These are phyloP conservation scores for Phoxinus dragarum DNA, from an alignment of 2,797 vertebrate species.

Conservation along the genomic window DNA sequence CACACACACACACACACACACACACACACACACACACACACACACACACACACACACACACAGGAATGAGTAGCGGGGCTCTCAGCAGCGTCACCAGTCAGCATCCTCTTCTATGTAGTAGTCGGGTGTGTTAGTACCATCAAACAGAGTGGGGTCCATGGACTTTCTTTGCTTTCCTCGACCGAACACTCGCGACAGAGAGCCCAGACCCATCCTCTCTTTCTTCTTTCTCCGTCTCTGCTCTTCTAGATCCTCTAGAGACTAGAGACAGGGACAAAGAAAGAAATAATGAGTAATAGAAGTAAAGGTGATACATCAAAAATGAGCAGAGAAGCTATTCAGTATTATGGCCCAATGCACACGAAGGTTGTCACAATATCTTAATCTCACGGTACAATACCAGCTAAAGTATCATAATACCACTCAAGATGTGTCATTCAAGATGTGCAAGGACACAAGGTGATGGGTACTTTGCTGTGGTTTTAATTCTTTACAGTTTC, in stretches of 20 bases:
- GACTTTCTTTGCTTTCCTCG: conserved; percentile 98
- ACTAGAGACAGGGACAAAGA: conserved; percentile 75
- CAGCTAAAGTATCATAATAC: neutral
- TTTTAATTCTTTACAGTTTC: neutral
- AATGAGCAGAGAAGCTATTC: conserved; percentile 9
- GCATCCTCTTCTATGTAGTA: conserved; percentile 99
- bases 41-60: conserved; percentile 49
- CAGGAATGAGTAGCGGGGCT: conserved; percentile 45
- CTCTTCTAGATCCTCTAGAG: conserved; percentile 99
- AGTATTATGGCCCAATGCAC: neutral
- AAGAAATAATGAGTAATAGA: conserved; percentile 42
- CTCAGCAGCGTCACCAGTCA: conserved; percentile 89
- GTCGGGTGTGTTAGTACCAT: conserved; percentile 94
- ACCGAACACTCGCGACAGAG: conserved; percentile 96
- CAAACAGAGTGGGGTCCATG: conserved; percentile 95
- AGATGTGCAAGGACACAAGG: neutral
- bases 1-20: conserved; percentile 38
- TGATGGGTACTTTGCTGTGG: neutral
- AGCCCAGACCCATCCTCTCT: conserved; percentile 97
- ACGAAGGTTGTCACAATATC: neutral
- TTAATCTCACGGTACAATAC: neutral
- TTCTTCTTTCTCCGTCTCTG: conserved; percentile 99
- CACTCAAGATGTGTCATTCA: neutral
- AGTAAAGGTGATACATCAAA: conserved; percentile 45
- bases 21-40: conserved; percentile 50